Evolutionary conservation across 1,140 invertebrate genomes (phyloP), one percentile per base, ranked within the genome.

Genomic region (Drosophila miranda): DNA sequence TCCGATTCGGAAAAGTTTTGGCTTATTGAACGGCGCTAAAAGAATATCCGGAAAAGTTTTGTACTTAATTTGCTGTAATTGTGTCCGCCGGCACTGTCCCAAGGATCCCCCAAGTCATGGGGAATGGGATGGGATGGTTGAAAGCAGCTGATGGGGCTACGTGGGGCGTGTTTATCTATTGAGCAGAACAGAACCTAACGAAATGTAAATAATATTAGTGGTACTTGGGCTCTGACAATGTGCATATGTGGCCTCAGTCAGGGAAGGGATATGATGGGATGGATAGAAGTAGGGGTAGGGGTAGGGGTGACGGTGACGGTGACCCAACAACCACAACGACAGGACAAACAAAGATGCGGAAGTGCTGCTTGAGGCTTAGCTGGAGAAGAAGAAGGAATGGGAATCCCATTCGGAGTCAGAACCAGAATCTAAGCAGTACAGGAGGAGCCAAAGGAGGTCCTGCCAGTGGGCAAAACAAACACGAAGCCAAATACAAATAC

Each of bases 141-240:
- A 63, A 42, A 11, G 30, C 16, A 26, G 54, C 50, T 62, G 56
- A 49, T 58, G 30, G 7, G 28, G 28, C 28, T 30, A 30, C 8
- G 30, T 30, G 49, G 45, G 54, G 30, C 60, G 56, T 72, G 56
- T 62, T 67, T 55, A 69, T 84, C 60, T 78, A 76, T 74, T 52
- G 62, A 79, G 62, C 58, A 58, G 63, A 48, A 75, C 64, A 84
- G 64, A 78, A 75, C 77, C 77, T 86, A 86, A 86, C 81, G 81
- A 86, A 86, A 86, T 87, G 81, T 86, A 86, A 86, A 86, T 78
- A 86, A 86, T 86, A 86, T 86, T 86, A 86, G 81, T 87, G 81
- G 77, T 86, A 87, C 82, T 86, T 81, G 81, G 74, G 74, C 81
- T 75, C 63, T 86, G 81, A 86, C 81, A 86, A 86, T 86, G 81